These are phyloP conservation scores for Apotomis betuletana DNA, from an alignment of 2,888 invertebrate genomes.

Conservation along the genomic window DNA sequence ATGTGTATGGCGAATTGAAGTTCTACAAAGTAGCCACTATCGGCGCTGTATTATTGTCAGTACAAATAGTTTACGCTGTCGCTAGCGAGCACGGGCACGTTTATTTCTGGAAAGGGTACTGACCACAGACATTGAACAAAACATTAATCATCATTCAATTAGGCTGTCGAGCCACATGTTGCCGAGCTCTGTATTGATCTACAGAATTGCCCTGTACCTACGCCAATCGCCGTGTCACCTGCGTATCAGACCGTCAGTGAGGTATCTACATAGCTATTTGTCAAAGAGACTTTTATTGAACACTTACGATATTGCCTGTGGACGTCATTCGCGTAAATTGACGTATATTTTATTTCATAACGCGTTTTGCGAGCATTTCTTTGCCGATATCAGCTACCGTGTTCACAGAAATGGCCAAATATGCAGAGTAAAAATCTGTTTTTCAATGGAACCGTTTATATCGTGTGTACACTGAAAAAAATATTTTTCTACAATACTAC, in stretches of 20 bases:
- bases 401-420: background rate
- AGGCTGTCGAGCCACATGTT: background rate
- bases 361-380: background rate
- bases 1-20: too few relatives aligned
- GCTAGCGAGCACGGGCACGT: too few relatives aligned
- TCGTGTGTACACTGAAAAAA: too few relatives aligned
- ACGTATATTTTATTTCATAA: constrained; percentile 10
- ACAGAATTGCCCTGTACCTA: background rate
- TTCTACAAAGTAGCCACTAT: too few relatives aligned
- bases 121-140: too few relatives aligned
- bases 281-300: constrained; percentile 4
- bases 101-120: too few relatives aligned
- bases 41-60: too few relatives aligned
- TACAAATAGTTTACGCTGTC: too few relatives aligned
- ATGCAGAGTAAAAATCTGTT: too few relatives aligned
- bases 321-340: constrained; percentile 2
- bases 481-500: too few relatives aligned
- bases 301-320: background rate
- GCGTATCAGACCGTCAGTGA: constrained; percentile 13
- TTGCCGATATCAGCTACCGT: background rate
- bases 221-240: background rate
- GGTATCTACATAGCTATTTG: background rate
- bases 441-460: too few relatives aligned
- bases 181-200: background rate
- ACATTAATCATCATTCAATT: too few relatives aligned